Base-by-base conservation (phyloP, 2,888 invertebrate genomes). In the Cryptus viduatorius region DNA sequence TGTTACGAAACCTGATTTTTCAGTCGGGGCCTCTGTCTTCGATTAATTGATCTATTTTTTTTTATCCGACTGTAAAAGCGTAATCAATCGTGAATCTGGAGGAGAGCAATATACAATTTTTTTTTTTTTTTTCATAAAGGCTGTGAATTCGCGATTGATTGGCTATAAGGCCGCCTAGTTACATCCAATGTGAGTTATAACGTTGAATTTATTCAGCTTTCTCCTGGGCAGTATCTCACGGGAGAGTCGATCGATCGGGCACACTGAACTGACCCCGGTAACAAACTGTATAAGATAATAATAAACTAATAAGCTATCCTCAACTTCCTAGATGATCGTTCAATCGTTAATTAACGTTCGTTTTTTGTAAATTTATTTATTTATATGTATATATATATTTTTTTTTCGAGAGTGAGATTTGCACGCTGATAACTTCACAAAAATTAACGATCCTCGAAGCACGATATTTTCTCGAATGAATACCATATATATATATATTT, bases 161-260 rank as follows among this genome's bases (percentile, higher is more conserved):
- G 82, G 87, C 89, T 84, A 86, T 89, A 89, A 87, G 86, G 84
- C 37, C 37, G 37, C 37, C 37, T 37, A 37, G 37, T 37, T 86
- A 77, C 48, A 65, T 61, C 50, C 61, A 29, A 16, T 80, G 80
- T 79, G 71, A 71, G 75, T 75, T 75, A 75, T 50, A 65, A 75
- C 75, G 75, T 37, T 75, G 75, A 37, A 37, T 37, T 37, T 50
- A 48, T 64, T 37, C 75, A 71, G 56, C 71, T 71, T 71, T 71
- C 71, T 71, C 71, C 42, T 5, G 71, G 50, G 53, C 56, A 16
- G 56, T 71, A 71, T 56, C 53, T 71, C 56, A 12, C 53, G 71
- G 19, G 50, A n/a, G 56, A 56, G 56, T 56, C 71, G 56, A 71
- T 71, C 71, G 71, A 71, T 71, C 71, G 56, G 71, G 56, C 71